A percentile compares a stretch with the other conserved stretches of the same genome.
Conservation (phyloP, 2,888 invertebrate species). For the Sthenelais limicola region DNA sequence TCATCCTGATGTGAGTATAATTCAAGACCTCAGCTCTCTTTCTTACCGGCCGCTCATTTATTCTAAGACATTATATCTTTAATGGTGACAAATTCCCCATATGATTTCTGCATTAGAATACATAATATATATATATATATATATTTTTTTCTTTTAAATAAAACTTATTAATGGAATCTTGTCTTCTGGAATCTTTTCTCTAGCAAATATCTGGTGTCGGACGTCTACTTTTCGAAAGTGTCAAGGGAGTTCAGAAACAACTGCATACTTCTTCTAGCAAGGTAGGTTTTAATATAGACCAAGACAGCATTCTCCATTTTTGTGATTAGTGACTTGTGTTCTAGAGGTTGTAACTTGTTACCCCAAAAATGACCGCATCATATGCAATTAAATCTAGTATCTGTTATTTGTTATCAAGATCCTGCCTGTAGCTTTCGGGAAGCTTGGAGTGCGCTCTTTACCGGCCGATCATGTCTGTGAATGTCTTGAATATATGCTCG, state of each 20-base stretch:
- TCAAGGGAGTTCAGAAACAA: constrained; percentile 86
- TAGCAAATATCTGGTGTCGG: constrained; percentile 87
- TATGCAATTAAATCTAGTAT: not conserved
- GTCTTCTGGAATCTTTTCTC: constrained; percentile 61
- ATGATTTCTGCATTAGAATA: not conserved
- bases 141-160: not conserved
- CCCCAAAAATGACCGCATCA: not conserved
- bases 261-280: constrained; percentile 87
- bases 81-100: too few relatives aligned
- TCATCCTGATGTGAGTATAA: constrained; percentile 79
- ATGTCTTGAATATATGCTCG: constrained; percentile 79
- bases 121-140: not conserved
- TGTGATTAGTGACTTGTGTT: not conserved
- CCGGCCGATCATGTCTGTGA: constrained; percentile 77
- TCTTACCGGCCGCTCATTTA: too few relatives aligned
- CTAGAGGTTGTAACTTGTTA: not conserved
- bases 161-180: constrained; percentile 41
- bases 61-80: too few relatives aligned
- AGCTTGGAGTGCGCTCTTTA: constrained; percentile 73
- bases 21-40: too few relatives aligned
- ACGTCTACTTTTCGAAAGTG: constrained; percentile 88
- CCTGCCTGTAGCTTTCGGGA: constrained; percentile 79
- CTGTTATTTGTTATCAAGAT: constrained; percentile 72
- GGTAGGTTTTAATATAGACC: constrained; percentile 58
- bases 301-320: too few relatives aligned